Conservation (phyloP, 92 coral and sea anemone species). For the Epizoanthus rinbou region DNA sequence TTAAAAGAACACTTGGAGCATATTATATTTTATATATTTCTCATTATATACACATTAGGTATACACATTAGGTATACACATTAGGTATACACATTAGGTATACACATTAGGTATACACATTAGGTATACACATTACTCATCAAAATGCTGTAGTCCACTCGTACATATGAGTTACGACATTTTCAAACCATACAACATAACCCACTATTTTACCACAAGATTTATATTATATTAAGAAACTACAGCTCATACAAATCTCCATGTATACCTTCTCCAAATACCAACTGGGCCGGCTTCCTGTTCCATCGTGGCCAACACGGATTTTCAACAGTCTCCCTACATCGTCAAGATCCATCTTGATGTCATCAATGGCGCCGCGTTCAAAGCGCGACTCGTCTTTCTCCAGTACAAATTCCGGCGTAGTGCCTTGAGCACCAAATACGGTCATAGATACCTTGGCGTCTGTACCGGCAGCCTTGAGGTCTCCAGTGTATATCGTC, state of each 20-base stretch:
- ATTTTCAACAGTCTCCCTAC: constrained; percentile 91
- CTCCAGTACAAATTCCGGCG: constrained; percentile 76
- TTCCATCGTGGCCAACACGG: constrained; percentile 88
- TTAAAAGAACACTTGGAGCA: no score
- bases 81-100: no score
- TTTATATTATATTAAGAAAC: neutral
- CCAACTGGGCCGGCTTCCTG: constrained; percentile 91
- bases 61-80: no score
- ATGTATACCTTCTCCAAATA: constrained; percentile 83
- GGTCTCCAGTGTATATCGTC: constrained; percentile 81
- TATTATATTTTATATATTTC: no score
- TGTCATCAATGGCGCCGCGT: constrained; percentile 77
- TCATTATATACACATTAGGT: no score
- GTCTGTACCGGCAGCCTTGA: constrained; percentile 92
- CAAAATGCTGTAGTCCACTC: no score
- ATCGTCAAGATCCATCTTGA: constrained; percentile 84
- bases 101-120: no score
- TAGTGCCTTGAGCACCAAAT: constrained; percentile 87
- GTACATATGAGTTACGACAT: no score
- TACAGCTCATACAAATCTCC: neutral
- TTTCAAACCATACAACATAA: neutral
- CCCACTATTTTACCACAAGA: neutral
- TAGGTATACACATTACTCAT: no score
- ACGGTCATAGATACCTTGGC: constrained; percentile 69
- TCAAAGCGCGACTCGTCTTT: constrained; percentile 94